These are phyloP conservation scores for Colletes latitarsis DNA, from an alignment of 1,140 invertebrate genomes.

Conservation along the genomic window DNA sequence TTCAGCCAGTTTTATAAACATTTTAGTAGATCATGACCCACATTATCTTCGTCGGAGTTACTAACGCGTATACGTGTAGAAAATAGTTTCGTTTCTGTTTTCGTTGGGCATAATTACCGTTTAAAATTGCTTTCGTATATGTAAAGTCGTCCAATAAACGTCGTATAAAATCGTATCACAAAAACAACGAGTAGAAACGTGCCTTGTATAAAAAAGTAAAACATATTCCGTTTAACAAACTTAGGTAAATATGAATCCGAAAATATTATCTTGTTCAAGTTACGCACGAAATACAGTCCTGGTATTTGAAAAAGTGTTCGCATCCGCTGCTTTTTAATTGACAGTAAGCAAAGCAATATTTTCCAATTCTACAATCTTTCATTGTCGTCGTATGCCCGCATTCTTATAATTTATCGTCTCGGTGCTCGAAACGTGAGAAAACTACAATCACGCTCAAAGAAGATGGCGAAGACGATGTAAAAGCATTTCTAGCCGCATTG, in stretches of 20 bases:
- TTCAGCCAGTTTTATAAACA: not conserved
- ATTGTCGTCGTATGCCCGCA: not conserved
- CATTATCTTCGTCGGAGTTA: not conserved
- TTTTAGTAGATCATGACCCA: not conserved
- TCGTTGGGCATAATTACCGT: not conserved
- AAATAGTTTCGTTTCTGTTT: not conserved
- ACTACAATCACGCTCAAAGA: not conserved
- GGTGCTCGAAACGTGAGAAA: not conserved
- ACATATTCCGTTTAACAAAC: slow-evolving; percentile 46
- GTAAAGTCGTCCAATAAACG: slow-evolving; percentile 25
- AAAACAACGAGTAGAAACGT: slow-evolving; percentile 56
- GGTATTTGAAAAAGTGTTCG: not conserved
- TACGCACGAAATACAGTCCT: not conserved
- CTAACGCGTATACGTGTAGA: not conserved
- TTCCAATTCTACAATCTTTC: not conserved
- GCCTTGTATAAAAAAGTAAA: slow-evolving; percentile 48
- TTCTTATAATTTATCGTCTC: not conserved
- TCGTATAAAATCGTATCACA: slow-evolving; percentile 50
- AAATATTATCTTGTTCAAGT: slow-evolving; percentile 17
- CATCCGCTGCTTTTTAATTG: not conserved
- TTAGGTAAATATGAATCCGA: slow-evolving; percentile 41
- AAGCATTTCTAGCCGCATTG: not conserved
- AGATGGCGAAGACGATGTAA: not conserved
- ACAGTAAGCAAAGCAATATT: not conserved
- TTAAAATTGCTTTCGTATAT: slow-evolving; percentile 9